A percentile compares a stretch with the other conserved stretches of the same genome.
Evolutionary conservation across 2,797 vertebrate species (phyloP).

Genomic region (Ficedula albicollis): DNA sequence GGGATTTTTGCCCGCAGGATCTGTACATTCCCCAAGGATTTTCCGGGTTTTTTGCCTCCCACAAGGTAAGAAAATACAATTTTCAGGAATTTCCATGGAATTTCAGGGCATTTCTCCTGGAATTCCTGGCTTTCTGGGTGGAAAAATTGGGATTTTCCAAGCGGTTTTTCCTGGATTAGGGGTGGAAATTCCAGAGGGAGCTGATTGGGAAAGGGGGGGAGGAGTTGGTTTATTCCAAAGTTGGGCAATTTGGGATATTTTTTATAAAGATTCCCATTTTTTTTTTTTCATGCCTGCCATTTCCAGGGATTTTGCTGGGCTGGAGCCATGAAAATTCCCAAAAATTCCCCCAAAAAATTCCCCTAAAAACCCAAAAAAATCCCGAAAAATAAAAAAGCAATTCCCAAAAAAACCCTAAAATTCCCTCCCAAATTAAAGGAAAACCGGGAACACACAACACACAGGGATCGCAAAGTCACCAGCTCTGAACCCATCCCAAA

Average conservation of each 20-base stretch:
- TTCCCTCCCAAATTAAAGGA: neutral
- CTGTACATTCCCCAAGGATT: slow-evolving; percentile 80
- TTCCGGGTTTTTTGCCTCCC: slow-evolving; percentile 57
- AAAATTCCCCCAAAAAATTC: neutral
- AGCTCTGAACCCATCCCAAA: neutral
- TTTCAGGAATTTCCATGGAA: neutral
- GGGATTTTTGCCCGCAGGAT: slow-evolving; percentile 72
- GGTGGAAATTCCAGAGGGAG: neutral
- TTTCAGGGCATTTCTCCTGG: neutral
- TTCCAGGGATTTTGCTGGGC: slow-evolving; percentile 75
- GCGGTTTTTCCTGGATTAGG: slow-evolving; percentile 27
- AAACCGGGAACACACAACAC: neutral
- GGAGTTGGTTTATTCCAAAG: neutral
- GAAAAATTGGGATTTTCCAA: slow-evolving; percentile 57
- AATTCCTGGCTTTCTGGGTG: slow-evolving; percentile 61
- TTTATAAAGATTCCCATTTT: slow-evolving; percentile 39
- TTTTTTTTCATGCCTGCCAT: slow-evolving; percentile 82
- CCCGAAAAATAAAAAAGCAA: neutral
- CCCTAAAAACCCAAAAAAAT: neutral
- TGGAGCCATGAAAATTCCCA: neutral
- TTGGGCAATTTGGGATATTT: neutral
- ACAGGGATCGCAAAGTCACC: neutral
- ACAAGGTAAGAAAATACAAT: slow-evolving; percentile 81
- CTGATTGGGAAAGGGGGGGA: neutral
- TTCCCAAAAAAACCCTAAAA: neutral